Conservation (phyloP, 2,888 invertebrate genomes). For the Polymixis flavicincta region DNA sequence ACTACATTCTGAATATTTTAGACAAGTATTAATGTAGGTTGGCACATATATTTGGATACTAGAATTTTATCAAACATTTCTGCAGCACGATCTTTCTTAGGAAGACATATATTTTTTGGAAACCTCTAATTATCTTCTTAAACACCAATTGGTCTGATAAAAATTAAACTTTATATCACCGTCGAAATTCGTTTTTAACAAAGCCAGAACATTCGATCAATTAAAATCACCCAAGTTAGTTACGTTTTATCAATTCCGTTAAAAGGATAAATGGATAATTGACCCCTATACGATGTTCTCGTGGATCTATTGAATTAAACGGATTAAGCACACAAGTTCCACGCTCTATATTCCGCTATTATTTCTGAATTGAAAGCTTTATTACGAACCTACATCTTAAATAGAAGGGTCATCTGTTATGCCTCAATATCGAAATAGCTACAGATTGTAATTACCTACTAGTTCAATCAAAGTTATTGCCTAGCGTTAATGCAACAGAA, state of each 20-base stretch:
- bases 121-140: conserved; percentile 62
- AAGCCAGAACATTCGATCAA: conserved; percentile 85
- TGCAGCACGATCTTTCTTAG: background rate
- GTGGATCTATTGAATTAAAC: conserved; percentile 86
- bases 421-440: background rate
- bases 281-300: conserved; percentile 88
- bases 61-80: background rate
- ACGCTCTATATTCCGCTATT: conserved; percentile 76
- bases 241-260: conserved; percentile 90
- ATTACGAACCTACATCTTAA: conserved; percentile 48
- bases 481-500: conserved; percentile 11
- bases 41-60: background rate
- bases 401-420: conserved; percentile 34
- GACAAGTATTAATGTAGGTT: background rate
- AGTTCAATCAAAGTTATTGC: conserved; percentile 17
- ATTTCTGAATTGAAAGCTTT: conserved; percentile 66
- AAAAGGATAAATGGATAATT: conserved; percentile 91
- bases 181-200: conserved; percentile 85
- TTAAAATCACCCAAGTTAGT: conserved; percentile 88
- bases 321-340: conserved; percentile 83
- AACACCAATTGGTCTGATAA: conserved; percentile 68
- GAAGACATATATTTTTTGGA: conserved; percentile 14
- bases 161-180: conserved; percentile 73
- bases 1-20: background rate
- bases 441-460: conserved; percentile 19